Percentiles rank a stretch among this genome's conserved stretches.
These are phyloP conservation scores for Lasiurus borealis DNA, from an alignment of 2,113 vertebrate species.

Conservation along the genomic window DNA sequence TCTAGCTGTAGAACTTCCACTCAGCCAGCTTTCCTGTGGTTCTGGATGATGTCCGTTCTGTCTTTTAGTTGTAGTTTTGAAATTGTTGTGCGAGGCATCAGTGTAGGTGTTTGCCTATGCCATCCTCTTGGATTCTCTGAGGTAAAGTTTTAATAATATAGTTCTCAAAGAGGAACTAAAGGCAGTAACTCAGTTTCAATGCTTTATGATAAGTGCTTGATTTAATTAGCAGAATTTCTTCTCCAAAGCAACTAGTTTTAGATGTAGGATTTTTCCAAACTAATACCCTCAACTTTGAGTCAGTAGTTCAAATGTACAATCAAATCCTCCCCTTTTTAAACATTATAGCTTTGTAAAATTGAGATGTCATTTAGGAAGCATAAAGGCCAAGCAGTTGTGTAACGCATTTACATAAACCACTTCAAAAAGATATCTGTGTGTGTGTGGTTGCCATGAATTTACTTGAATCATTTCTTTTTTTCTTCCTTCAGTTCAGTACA, in stretches of 20 bases:
- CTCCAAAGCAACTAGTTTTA: neutral
- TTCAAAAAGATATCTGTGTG: neutral
- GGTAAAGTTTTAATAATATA: neutral
- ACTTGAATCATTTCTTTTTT: neutral
- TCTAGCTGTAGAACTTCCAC: too few relatives aligned
- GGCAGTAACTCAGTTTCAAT: neutral
- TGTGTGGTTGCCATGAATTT: neutral
- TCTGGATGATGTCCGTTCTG: too few relatives aligned
- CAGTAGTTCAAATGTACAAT: neutral
- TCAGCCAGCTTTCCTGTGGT: too few relatives aligned
- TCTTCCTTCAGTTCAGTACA: neutral
- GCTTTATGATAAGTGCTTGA: neutral
- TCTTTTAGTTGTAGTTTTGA: too few relatives aligned
- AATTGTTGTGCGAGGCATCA: too few relatives aligned
- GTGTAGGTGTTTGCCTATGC: too few relatives aligned
- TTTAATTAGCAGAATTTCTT: neutral
- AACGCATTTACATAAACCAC: neutral
- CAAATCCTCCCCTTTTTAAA: neutral
- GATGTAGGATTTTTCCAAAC: neutral
- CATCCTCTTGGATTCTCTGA: too few relatives aligned
- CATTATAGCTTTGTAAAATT: conserved; percentile 15
- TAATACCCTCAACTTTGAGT: neutral
- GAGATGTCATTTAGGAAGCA: conserved; percentile 12
- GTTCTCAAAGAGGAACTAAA: conserved; percentile 31
- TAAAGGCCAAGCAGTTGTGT: conserved; percentile 28